Base-by-base conservation (phyloP, 35 echinoderm and acorn worm species). In the Ophiothrix spiculata region DNA sequence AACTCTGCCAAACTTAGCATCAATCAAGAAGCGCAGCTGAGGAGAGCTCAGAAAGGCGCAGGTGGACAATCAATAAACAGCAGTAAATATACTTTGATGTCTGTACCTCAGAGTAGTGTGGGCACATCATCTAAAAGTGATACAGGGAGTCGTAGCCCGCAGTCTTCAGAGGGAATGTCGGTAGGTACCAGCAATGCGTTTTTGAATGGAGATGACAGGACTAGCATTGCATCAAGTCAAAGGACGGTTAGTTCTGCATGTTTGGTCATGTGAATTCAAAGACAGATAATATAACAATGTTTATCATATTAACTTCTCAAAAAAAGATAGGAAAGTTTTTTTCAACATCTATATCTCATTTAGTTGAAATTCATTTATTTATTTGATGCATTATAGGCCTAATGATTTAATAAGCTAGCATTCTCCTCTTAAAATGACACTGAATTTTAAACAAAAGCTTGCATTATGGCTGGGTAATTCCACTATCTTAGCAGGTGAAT, bases 21-120 rank as follows among this genome's bases (percentile, higher is more conserved):
- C 28, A 91, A 91, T 77, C 83, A 91, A 85, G 63, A 91, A 79
- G 89, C 89, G 32, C 82, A 85, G 39, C 10, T 91, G 16, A 91
- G 84, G 46, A 35, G 87, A 37, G 63, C 78, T 39, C 36, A 81
- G 31, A 38, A 35, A 33, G 87, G 79, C 29, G 82, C 56, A 82
- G 6, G 34, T 46, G 40, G 38, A 19, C 25, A 17, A 32, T 33
- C 54, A 16, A 36, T 36, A 35, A 54, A 32, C 56, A 36, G 81
- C 54, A 60, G 81, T 23, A 54, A 84, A 84, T 54, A 84, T 36
- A 35, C 63, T 64, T 23, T 60, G 32, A 36, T 64, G 81, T 37
- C 78, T 33, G 36, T 42, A 25, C 37, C 35, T 15, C 19, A 32
- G 0, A 35, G 32, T 36, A 1, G 49, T 6, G 33, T 1, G 1